Percentiles rank a stretch among this genome's conserved stretches.
Evolutionary conservation across 2,888 invertebrate species (phyloP).

Genomic region (Pasiphila rectangulata): DNA sequence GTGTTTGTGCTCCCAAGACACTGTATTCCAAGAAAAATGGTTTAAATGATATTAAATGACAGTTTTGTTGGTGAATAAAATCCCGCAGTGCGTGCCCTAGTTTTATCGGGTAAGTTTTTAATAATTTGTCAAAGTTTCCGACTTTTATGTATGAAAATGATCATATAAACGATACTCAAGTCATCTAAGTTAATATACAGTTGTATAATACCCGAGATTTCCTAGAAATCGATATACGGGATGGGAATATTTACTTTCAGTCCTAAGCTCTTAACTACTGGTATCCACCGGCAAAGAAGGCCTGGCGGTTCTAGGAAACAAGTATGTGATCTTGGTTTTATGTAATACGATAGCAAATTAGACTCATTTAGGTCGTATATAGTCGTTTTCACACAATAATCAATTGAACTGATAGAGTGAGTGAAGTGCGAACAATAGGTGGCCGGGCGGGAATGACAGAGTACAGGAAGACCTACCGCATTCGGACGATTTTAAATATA

Average conservation of each 20-base stretch:
- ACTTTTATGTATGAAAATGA: background rate
- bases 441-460: too few species aligned
- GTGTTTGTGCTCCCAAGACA: background rate
- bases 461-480: background rate
- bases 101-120: conserved; percentile 1
- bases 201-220: conserved; percentile 1
- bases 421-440: background rate
- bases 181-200: background rate
- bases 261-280: conserved; percentile 33
- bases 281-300: conserved; percentile 30
- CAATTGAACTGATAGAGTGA: background rate
- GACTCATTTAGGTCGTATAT: background rate
- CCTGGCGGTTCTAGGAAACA: conserved; percentile 14
- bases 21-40: too few species aligned
- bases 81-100: background rate
- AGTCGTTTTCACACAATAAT: conserved; percentile 3
- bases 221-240: conserved; percentile 30
- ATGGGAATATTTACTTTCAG: conserved; percentile 38
- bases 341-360: conserved; percentile 34
- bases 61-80: background rate
- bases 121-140: background rate
- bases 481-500: background rate
- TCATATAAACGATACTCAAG: background rate
- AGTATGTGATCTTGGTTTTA: conserved; percentile 28
- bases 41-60: background rate